Conservation (phyloP, 2,888 invertebrate genomes). For the Brassicogethes aeneus region DNA sequence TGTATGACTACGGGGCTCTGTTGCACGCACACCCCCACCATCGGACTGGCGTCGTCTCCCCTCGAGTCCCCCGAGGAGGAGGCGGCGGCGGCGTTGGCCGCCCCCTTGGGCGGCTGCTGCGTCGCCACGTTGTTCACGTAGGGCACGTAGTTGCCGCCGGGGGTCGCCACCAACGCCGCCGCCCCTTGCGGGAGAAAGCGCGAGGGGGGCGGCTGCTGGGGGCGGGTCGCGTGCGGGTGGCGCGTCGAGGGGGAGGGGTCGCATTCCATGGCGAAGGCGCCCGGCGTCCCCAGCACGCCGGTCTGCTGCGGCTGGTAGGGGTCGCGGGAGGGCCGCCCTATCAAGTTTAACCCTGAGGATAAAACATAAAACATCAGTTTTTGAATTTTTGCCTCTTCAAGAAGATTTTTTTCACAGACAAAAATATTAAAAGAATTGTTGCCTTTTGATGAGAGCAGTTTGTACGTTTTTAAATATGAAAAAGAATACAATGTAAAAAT, state of each 20-base stretch:
- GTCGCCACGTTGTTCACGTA: conserved; percentile 15
- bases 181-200: conserved; percentile 38
- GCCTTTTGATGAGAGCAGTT: no score
- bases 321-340: conserved; percentile 39
- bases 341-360: conserved; percentile 41
- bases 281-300: background rate
- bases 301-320: conserved; percentile 21
- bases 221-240: conserved; percentile 20
- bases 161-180: conserved; percentile 34
- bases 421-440: no score
- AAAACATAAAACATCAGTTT: no score
- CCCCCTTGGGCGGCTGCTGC: conserved; percentile 16
- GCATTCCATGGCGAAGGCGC: conserved; percentile 63
- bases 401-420: background rate
- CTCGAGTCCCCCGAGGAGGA: conserved; percentile 33
- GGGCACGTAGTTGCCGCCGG: conserved; percentile 24
- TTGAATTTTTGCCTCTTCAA: background rate
- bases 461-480: no score
- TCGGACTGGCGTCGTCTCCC: conserved; percentile 66
- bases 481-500: no score
- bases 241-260: conserved; percentile 55
- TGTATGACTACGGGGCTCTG: conserved; percentile 92
- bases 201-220: conserved; percentile 29
- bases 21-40: conserved; percentile 85
- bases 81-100: conserved; percentile 17